Evolutionary conservation across 2,113 vertebrate species (phyloP), one percentile per base, ranked within the genome.

Genomic region (Plecotus auritus): DNA sequence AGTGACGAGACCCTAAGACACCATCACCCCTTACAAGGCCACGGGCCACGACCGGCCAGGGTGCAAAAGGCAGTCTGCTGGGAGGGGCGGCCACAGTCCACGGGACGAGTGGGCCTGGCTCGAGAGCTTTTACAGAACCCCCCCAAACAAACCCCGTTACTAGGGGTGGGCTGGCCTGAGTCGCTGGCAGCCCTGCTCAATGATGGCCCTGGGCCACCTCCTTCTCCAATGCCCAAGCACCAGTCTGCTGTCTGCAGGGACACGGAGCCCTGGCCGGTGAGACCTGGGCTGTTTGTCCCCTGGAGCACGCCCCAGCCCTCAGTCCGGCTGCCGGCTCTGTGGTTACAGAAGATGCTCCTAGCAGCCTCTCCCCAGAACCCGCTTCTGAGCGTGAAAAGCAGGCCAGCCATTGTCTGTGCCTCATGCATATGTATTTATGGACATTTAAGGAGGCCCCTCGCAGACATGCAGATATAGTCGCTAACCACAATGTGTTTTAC

Each of bases 1-100:
- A 49, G 35, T 56, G 3, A 3, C 35, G 12, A 26, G n/a, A 51
- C 22, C 10, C 35, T 81, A 74, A 17, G 1, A 13, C 9, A 7
- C 4, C 0, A 0, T 26, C 32, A 7, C 32, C 26, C 86, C 26
- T 78, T 9, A 20, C 37, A 54, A 47, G 61, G 9, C 17, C 14
- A 8, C 2, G 0, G 35, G 4, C 23, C 11, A 3, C 0, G 0
- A 1, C 54, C 0, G 10, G 37, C 3, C 16, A 1, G 5, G 7
- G 6, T 2, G 1, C 69, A 14, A 26, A 64, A 28, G 7, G 6
- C 4, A 0, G 6, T n/a, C 6, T 35, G 42, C 51, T 8, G 12
- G 13, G 35, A 9, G 13, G 64, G 11, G 5, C 2, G 28, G 11
- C 47, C 37, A 23, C 16, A 10, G 1, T 1, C 7, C 7, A 4